A percentile compares a stretch with the other conserved stretches of the same genome.
Evolutionary conservation across 23 tunicate genomes (phyloP).

Genomic region (Botrylloides violaceus): DNA sequence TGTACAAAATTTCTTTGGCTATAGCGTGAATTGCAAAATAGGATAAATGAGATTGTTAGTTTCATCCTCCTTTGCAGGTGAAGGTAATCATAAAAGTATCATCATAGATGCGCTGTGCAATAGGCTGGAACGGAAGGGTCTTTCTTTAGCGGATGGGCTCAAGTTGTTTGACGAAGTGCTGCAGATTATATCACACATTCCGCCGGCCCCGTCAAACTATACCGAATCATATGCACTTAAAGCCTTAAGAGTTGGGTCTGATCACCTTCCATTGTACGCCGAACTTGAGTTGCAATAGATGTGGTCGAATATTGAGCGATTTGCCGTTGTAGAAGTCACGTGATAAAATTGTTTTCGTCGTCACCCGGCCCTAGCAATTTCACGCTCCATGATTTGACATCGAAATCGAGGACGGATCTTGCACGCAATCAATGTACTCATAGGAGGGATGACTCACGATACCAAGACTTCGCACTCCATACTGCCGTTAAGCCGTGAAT

Average conservation of each 20-base stretch:
- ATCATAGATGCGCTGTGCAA: not conserved
- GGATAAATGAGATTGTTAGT: no score
- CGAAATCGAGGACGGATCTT: no score
- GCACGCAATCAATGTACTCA: no score
- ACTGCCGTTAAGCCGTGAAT: no score
- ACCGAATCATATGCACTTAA: slow-evolving; percentile 2
- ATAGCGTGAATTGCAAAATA: no score
- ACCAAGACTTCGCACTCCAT: no score
- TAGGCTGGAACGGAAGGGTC: not conserved
- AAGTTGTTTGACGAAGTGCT: not conserved
- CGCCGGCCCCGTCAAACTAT: not conserved
- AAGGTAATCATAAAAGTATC: not conserved
- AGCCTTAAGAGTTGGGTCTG: slow-evolving; percentile 20
- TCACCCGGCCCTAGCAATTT: no score
- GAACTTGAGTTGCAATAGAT: slow-evolving; percentile 1
- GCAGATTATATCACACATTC: not conserved
- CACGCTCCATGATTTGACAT: no score
- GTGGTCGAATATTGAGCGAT: not conserved
- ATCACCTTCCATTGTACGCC: slow-evolving; percentile 18
- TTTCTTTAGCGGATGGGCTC: not conserved
- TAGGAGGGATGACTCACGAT: no score
- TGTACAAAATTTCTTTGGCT: no score
- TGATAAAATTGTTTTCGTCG: no score
- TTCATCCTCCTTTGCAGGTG: not conserved
- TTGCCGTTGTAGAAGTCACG: no score